Percentiles rank a stretch among this genome's conserved stretches.
Evolutionary conservation across 2,797 vertebrate species (phyloP).

Genomic region (Platyrinchus mystaceus): DNA sequence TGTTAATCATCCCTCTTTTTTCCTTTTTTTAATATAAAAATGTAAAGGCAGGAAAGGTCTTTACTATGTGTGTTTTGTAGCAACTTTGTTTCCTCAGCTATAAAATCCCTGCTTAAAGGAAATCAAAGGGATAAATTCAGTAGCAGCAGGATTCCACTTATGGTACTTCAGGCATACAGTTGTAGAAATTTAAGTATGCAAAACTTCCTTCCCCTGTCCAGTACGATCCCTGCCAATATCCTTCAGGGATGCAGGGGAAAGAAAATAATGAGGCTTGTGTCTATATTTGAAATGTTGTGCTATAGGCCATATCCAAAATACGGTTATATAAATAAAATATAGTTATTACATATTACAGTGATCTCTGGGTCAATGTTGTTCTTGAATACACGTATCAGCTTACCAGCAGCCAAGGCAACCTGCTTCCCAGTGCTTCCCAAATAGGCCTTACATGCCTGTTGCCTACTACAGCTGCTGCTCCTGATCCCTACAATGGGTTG

Average conservation of each 20-base stretch:
- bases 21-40: neutral
- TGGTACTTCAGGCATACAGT: neutral
- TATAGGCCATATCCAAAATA: neutral
- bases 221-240: neutral
- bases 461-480: neutral
- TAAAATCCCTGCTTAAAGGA: neutral
- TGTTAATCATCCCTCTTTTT: neutral
- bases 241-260: neutral
- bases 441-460: neutral
- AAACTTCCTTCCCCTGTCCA: neutral
- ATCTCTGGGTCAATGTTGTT: neutral
- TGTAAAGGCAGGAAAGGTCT: neutral
- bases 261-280: neutral
- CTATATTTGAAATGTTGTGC: neutral
- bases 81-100: neutral
- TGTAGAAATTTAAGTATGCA: neutral
- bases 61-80: neutral
- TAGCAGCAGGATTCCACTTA: neutral
- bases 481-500: neutral
- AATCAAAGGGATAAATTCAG: neutral
- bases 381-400: neutral
- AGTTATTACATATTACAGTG: neutral
- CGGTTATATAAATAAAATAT: neutral
- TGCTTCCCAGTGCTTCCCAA: neutral
- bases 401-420: neutral